Conservation (phyloP, 2,113 vertebrate species). For the Pavo muticus region DNA sequence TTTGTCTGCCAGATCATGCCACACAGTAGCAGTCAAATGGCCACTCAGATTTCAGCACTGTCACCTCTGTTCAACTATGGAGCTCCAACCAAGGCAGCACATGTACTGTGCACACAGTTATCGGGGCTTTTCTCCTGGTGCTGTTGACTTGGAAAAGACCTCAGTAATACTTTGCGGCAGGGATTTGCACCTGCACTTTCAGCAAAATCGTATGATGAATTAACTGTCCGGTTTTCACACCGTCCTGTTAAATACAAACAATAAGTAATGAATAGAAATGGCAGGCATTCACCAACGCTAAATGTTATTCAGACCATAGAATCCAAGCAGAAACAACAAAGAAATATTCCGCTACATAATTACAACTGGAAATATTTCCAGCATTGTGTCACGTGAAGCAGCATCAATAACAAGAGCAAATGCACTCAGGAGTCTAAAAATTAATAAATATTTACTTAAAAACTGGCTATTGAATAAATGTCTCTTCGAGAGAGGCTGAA, state of each 20-base stretch:
- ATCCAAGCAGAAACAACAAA: slow-evolving; percentile 19
- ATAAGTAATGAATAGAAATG: slow-evolving; percentile 34
- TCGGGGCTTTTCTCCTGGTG: neutral
- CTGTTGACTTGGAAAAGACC: neutral
- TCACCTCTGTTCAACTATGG: fast-evolving
- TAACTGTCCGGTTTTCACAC: neutral
- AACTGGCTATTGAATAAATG: neutral
- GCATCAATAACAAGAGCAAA: neutral
- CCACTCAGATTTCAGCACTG: neutral
- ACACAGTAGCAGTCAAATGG: fast-evolving
- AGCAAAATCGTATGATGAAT: neutral
- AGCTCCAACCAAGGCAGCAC: fast-evolving
- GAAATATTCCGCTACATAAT: neutral
- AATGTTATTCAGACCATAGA: slow-evolving; percentile 36
- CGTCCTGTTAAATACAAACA: neutral
- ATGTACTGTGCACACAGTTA: fast-evolving
- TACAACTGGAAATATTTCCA: slow-evolving; percentile 13
- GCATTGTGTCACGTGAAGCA: neutral
- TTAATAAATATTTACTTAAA: slow-evolving; percentile 19
- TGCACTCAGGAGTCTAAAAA: neutral
- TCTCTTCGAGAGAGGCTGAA: neutral
- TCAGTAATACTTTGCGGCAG: fast-evolving
- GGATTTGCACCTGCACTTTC: neutral
- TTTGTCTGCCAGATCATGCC: neutral
- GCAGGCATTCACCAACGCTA: neutral